Percentiles rank a stretch among this genome's conserved stretches.
Conservation (phyloP, 2,797 vertebrate species). For the Myotis myotis region DNA sequence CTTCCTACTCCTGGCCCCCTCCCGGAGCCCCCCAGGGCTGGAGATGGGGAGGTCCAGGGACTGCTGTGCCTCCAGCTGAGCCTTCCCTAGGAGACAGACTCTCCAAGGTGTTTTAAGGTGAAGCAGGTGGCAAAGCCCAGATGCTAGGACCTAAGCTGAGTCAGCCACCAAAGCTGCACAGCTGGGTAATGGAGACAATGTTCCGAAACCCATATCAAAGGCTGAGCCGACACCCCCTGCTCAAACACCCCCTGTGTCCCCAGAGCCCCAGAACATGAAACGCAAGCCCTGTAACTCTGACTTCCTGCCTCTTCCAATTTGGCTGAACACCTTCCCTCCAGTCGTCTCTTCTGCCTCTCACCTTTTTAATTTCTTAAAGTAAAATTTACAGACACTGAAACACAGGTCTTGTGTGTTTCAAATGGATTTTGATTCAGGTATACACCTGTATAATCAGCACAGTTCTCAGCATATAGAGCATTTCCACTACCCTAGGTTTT, state of each 20-base stretch:
- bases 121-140: not conserved
- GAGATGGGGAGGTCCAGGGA: not conserved
- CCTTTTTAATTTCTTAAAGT: not conserved
- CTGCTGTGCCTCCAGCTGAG: not conserved
- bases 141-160: not conserved
- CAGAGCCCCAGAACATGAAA: too few relatives aligned
- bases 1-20: not conserved
- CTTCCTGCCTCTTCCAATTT: not conserved
- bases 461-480: not conserved
- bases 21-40: not conserved
- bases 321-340: not conserved
- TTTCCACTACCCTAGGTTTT: not conserved
- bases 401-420: not conserved
- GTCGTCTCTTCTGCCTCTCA: not conserved
- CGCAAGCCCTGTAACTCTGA: not conserved
- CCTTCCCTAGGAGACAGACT: not conserved
- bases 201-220: fast-evolving
- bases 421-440: not conserved
- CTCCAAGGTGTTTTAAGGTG: not conserved
- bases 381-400: not conserved
- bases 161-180: not conserved
- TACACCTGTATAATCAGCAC: not conserved
- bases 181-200: not conserved
- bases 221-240: not conserved
- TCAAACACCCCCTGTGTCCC: not conserved